Base-by-base conservation (phyloP, 2,797 vertebrate genomes). In the Petrocephalus schoutedeni region DNA sequence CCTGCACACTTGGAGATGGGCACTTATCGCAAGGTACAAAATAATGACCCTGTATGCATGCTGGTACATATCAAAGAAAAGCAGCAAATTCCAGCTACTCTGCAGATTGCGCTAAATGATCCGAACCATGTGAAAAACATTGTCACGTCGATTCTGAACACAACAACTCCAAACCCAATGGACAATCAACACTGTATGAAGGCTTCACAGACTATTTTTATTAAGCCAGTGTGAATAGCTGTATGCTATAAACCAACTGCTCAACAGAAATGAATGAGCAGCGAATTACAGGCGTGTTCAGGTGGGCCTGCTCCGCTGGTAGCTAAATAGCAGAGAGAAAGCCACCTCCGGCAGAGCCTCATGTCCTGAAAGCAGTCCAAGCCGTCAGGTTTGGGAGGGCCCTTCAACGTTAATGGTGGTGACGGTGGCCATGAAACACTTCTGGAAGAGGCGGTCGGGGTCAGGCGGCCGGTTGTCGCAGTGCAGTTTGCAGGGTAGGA, bases 351-450 rank as follows among this genome's bases (percentile, higher is more conserved):
- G 67, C 28, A 36, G 83, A 57, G 53, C 6, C 12, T 4, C 0
- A 4, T 53, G 10, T 36, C 7, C 14, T 23, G 0, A 28, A 45
- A 28, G 32, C 16, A 6, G 41, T 56, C 32, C 5, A 9, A n/a
- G 10, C 2, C 9, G 7, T 49, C 21, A 3, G 6, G 64, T 89
- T 90, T 94, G 94, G 1, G 92, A 88, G 41, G 94, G 94, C 88
- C 93, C 94, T 84, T 95, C 94, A 0, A 95, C 92, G 16, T 96
- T 89, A 3, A 93, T 89, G 64, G 93, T 90, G 0, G 92, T 95
- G 90, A 94, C 92, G 1, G 94, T 90, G 32, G 96, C 93, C 92
- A 94, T 94, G 90, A 96, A 97, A 92, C 95, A 96, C 57, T 91
- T 92, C 93, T 95, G 95, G 86, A 96, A 95, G 64, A 95, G 91